These are phyloP conservation scores for Atta cephalotes DNA, from an alignment of 1,140 invertebrate genomes.

Conservation along the genomic window DNA sequence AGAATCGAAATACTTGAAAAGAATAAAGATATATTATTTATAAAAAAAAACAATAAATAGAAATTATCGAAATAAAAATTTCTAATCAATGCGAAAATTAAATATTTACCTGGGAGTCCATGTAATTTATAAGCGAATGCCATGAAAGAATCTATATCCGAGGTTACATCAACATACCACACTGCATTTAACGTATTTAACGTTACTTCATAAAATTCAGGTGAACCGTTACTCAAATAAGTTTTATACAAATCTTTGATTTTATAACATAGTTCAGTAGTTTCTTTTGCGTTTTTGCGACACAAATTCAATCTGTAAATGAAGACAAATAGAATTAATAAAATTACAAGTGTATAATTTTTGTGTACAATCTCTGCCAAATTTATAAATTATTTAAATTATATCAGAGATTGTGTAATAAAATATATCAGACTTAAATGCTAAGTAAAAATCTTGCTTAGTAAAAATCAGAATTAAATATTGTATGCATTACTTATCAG, in stretches of 20 bases:
- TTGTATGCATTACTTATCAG: conserved; percentile 88
- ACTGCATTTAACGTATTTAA: conserved; percentile 55
- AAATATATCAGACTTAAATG: background rate
- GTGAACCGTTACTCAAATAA: conserved; percentile 49
- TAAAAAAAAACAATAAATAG: background rate
- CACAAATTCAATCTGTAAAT: conserved; percentile 75
- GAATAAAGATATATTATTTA: background rate
- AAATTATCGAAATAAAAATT: background rate
- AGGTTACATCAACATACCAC: conserved; percentile 48
- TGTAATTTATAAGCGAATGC: background rate
- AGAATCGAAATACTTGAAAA: background rate
- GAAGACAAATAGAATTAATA: background rate
- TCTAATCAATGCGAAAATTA: background rate
- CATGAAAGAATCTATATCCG: conserved; percentile 57
- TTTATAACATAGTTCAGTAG: conserved; percentile 68
- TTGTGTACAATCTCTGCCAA: background rate
- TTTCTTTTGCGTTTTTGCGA: conserved; percentile 74
- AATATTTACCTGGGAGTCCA: background rate
- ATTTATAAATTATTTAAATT: background rate
- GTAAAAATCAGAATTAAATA: background rate
- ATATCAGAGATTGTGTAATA: background rate
- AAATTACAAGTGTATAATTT: background rate
- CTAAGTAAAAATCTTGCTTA: background rate
- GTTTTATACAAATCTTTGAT: conserved; percentile 63
- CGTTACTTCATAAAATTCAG: conserved; percentile 46